These are phyloP conservation scores for Passerina amoena DNA, from an alignment of 2,113 vertebrate genomes.

Conservation along the genomic window DNA sequence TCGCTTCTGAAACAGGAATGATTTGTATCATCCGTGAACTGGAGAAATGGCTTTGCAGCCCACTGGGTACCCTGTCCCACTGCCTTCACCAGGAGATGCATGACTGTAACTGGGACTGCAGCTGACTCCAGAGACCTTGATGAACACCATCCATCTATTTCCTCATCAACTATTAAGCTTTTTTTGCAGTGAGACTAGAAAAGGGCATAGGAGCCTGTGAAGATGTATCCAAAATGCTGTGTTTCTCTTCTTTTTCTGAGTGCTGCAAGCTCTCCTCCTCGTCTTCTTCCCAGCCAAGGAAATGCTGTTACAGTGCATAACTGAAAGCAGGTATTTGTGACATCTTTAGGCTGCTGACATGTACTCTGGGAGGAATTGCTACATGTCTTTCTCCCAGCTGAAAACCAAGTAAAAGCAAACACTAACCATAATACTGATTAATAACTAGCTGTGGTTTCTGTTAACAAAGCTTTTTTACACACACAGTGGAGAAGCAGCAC, in stretches of 20 bases:
- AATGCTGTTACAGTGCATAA: background rate
- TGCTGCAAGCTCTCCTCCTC: background rate
- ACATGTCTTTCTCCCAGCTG: background rate
- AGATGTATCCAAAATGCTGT: background rate
- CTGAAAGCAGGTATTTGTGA: background rate
- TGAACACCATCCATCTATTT: background rate
- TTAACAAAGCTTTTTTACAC: conserved; percentile 17
- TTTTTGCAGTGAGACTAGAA: background rate
- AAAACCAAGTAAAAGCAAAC: background rate
- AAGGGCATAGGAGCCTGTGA: background rate
- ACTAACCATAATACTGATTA: background rate
- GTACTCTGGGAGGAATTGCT: background rate
- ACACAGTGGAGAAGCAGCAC: background rate
- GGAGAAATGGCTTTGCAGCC: background rate
- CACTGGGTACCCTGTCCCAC: background rate
- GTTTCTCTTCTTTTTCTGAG: background rate
- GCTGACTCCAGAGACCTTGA: background rate
- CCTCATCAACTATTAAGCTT: accelerated
- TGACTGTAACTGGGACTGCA: background rate
- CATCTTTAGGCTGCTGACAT: background rate
- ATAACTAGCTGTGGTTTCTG: conserved; percentile 22
- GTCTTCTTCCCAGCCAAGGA: background rate
- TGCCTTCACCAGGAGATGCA: background rate
- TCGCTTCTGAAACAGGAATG: background rate
- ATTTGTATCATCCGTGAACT: background rate